Base-by-base conservation (phyloP, 2,113 vertebrate species). In the Tychaedon coryphoeus region DNA sequence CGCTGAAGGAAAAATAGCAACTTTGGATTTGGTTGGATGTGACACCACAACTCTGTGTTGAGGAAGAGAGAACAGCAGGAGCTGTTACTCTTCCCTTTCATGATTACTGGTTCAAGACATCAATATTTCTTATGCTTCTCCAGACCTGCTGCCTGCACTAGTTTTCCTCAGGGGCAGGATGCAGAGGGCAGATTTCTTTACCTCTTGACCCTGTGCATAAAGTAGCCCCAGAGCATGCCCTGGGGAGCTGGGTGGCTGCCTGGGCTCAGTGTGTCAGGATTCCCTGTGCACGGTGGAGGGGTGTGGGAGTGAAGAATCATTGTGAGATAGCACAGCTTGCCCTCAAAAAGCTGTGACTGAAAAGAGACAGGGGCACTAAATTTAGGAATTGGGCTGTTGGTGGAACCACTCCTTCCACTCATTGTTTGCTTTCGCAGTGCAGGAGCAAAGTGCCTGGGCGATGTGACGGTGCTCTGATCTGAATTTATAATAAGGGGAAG, bases 271-370 rank as follows among this genome's bases (percentile, higher is more conserved):
- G 48, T 71, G 36, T 82, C 77, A 88, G 82, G 86, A 83, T 82
- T 70, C 78, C 51, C 56, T 79, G 45, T 5, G 62, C 71, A 4
- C 2, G 4, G 8, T 19, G 67, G 16, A 69, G 26, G 58, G 62
- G 6, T 22, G 28, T 50, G 53, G 51, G 50, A 83, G 58, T 76
- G 62, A 80, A 51, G 92, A 90, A 85, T 70, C 84, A 16, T 2
- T 43, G 66, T 74, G 88, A 95, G 91, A 96, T 90, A 93, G 82
- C 65, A 77, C 75, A 77, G 88, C 92, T 92, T 64, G 74, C 82
- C 72, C 75, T 94, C 57, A 54, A 74, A 96, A 95, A 94, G 94
- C 95, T 96, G 95, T 86, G 67, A 92, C 60, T 97, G 96, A 94
- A 70, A 66, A 92, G 90, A 97, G 67, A 76, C 90, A 94, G 96